phyloP scores from a whole-genome alignment of 2,888 invertebrate species.

The Eupithecia abbreviata region DNA sequence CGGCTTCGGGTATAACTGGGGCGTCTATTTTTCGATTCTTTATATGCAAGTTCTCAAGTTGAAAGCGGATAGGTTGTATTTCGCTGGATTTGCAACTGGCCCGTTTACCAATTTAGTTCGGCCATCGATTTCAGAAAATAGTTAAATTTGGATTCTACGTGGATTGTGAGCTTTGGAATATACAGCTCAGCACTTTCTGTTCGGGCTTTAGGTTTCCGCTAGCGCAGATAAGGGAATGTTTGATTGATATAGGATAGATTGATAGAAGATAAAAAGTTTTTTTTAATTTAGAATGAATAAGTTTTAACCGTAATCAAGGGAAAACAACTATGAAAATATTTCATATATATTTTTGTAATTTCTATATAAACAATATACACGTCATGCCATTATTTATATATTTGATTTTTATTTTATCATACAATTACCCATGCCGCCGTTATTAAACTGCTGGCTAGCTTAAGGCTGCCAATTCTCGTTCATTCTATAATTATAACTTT shows the following conservation, averaged over 20 bases:
- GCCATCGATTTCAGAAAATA: constrained; percentile 22
- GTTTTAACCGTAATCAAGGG: too few species aligned
- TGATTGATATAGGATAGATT: not conserved
- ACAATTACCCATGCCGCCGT: too few species aligned
- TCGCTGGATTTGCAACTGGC: constrained; percentile 19
- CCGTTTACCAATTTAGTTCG: constrained; percentile 28
- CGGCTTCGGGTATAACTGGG: constrained; percentile 27
- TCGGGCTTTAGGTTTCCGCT: not conserved
- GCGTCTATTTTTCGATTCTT: constrained; percentile 37
- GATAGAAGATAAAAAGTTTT: not conserved
- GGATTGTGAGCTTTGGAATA: not conserved
- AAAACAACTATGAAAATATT: too few species aligned
- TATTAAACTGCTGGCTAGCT: too few species aligned
- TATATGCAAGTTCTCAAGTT: constrained; percentile 30
- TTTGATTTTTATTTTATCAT: too few species aligned
- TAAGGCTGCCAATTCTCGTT: not conserved
- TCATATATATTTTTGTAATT: too few species aligned
- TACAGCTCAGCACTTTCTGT: not conserved
- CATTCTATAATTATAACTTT: not conserved
- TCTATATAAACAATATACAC: too few species aligned
- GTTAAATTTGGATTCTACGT: constrained; percentile 18
- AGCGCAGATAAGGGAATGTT: not conserved
- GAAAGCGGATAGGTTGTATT: constrained; percentile 24
- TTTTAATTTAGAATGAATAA: too few species aligned
- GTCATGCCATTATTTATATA: too few species aligned